Conservation (phyloP, 2,113 vertebrate genomes). For the Melanotaenia duboulayi region DNA sequence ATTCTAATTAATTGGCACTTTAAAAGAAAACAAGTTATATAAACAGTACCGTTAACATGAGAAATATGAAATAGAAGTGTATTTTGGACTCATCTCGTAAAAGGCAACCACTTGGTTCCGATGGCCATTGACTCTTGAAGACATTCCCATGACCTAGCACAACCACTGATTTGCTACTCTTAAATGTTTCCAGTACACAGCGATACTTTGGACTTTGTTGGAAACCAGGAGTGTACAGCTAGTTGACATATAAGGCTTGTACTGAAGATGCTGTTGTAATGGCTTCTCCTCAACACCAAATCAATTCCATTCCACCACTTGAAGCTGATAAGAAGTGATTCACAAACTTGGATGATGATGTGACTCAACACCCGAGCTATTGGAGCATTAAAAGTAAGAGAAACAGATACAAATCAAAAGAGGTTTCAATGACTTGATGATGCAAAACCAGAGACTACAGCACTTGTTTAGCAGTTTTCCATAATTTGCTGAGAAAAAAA, state of each 20-base stretch:
- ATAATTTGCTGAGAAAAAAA: constrained; percentile 75
- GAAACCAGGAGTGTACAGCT: constrained; percentile 30
- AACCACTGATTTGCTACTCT: constrained; percentile 33
- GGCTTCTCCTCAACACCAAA: constrained; percentile 62
- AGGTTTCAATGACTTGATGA: constrained; percentile 81
- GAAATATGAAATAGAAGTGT: constrained; percentile 77
- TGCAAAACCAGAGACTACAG: constrained; percentile 88
- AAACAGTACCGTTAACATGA: constrained; percentile 83
- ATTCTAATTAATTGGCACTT: constrained; percentile 84
- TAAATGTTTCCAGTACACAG: constrained; percentile 34
- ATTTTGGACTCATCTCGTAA: constrained; percentile 69
- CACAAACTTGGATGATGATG: constrained; percentile 35
- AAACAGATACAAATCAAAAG: constrained; percentile 56
- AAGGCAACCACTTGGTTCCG: constrained; percentile 66
- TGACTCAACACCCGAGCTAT: constrained; percentile 44
- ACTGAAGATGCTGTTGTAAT: constrained; percentile 64
- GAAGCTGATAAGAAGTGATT: constrained; percentile 49
- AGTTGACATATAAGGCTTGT: constrained; percentile 71
- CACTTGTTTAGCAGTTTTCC: constrained; percentile 86
- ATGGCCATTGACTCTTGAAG: constrained; percentile 44
- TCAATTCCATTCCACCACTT: constrained; percentile 41
- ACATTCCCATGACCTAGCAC: constrained; percentile 43
- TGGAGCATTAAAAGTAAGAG: constrained; percentile 52
- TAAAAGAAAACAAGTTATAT: constrained; percentile 76
- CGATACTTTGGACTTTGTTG: constrained; percentile 25